A percentile compares a stretch with the other conserved stretches of the same genome.
Evolutionary conservation across 2,888 invertebrate genomes (phyloP).

Genomic region (Catocala nupta): DNA sequence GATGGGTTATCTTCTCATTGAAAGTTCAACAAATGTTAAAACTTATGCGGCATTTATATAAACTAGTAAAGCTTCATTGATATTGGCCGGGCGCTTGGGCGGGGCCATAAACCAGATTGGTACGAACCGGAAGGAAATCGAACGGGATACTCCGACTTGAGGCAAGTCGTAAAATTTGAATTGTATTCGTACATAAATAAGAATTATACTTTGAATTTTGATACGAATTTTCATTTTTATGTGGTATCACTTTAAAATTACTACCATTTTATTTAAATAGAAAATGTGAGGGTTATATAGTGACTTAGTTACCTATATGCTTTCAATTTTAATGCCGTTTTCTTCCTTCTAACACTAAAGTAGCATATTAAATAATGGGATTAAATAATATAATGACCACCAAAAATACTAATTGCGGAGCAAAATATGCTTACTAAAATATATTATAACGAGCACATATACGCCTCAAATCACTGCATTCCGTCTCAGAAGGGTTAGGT

Average conservation of each 20-base stretch:
- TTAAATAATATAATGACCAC: no score
- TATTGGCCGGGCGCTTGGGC: constrained; percentile 54
- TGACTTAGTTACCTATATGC: no score
- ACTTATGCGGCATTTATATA: constrained; percentile 39
- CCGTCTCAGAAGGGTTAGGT: no score
- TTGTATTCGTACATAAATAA: constrained; percentile 61
- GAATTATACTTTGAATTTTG: constrained; percentile 52
- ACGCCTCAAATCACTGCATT: no score
- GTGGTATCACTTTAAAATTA: constrained; percentile 4
- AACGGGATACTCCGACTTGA: constrained; percentile 53
- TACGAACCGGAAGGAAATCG: constrained; percentile 61
- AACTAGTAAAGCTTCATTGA: constrained; percentile 61
- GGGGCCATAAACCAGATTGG: constrained; percentile 63
- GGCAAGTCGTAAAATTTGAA: constrained; percentile 62
- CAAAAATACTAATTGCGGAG: no score
- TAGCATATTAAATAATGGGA: no score
- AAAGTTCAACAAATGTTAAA: constrained; percentile 14
- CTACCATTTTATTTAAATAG: no score
- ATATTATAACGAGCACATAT: no score
- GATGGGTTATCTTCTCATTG: not conserved
- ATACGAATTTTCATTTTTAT: constrained; percentile 48
- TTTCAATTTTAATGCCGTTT: no score
- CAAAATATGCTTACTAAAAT: no score
- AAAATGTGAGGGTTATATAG: no score
- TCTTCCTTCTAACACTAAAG: no score